phyloP scores from a whole-genome alignment of 2,113 vertebrate genomes.

The Pseudopodoces humilis region DNA sequence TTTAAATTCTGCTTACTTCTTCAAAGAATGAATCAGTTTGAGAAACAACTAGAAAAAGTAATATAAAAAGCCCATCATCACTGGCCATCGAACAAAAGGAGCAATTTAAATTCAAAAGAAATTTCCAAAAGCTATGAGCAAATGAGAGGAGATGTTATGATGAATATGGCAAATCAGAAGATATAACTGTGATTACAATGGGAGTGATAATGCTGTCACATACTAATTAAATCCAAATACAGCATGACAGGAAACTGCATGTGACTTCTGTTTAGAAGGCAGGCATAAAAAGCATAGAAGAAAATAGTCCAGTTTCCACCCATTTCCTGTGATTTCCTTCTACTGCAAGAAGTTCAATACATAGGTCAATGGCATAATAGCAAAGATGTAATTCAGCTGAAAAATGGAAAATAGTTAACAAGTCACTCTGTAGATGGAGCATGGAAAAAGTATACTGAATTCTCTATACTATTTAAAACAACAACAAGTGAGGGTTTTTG shows the following conservation, averaged over 20 bases:
- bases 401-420: background rate
- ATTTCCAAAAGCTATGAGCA: background rate
- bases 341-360: background rate
- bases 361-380: background rate
- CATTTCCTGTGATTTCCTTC: background rate
- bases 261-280: background rate
- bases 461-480: background rate
- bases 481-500: background rate
- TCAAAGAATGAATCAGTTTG: background rate
- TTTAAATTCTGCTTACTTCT: background rate
- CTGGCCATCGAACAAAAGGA: background rate
- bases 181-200: background rate
- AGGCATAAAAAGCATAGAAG: background rate
- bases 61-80: background rate
- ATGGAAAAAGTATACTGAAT: background rate
- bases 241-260: background rate
- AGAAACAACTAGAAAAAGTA: slow-evolving; percentile 19
- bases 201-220: background rate
- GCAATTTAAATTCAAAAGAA: background rate
- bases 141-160: background rate
- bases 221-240: background rate
- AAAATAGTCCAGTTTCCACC: background rate
- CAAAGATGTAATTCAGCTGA: background rate
- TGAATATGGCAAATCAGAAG: background rate
- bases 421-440: background rate